Evolutionary conservation across 2,888 invertebrate species (phyloP).

Genomic region (Tachina grossa): DNA sequence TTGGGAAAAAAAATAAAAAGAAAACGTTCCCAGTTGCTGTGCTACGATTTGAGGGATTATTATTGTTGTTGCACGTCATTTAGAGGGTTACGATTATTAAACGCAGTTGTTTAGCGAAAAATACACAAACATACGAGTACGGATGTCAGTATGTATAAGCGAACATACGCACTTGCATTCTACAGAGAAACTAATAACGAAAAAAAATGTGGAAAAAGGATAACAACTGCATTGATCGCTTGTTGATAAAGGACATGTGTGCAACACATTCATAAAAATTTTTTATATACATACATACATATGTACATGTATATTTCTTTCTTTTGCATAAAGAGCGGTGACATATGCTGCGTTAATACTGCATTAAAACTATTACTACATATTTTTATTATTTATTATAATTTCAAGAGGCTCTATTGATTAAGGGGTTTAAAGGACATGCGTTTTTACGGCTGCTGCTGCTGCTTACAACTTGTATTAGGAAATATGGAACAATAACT

Average conservation of each 20-base stretch:
- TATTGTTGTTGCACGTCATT: conserved; percentile 55
- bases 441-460: conserved; percentile 17
- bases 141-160: background rate
- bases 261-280: conserved; percentile 45
- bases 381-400: conserved; percentile 32
- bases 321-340: conserved; percentile 37
- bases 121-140: conserved; percentile 14
- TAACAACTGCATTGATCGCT: conserved; percentile 69
- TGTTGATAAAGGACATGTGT: conserved; percentile 70
- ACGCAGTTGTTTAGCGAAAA: conserved; percentile 55
- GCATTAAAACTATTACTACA: conserved; percentile 27
- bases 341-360: conserved; percentile 61
- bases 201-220: conserved; percentile 46
- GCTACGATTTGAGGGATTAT: conserved; percentile 66
- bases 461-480: conserved; percentile 5
- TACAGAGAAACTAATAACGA: conserved; percentile 1
- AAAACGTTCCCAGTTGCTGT: conserved; percentile 54
- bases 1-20: background rate
- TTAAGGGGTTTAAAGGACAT: conserved; percentile 42
- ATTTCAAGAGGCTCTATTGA: conserved; percentile 20
- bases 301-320: conserved; percentile 4
- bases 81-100: conserved; percentile 63
- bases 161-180: conserved; percentile 42
- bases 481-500: background rate
- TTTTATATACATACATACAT: conserved; percentile 24